Evolutionary conservation across 37 sponge, comb jelly and placozoan genomes (phyloP), one percentile per base, ranked within the genome.

Genomic region (Chondrosia reniformis): DNA sequence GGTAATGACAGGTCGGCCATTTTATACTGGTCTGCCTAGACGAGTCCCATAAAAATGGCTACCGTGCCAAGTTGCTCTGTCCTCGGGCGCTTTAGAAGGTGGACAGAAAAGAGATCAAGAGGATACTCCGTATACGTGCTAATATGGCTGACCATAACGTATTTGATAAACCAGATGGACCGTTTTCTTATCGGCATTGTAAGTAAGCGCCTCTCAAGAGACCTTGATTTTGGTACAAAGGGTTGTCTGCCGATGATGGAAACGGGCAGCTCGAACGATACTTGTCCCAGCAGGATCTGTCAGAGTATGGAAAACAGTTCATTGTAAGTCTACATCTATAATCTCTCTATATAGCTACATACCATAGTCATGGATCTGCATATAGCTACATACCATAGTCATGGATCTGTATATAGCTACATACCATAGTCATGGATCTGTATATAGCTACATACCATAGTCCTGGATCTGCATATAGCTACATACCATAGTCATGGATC

Each of bases 151-250:
- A 84, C 89, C 78, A 22, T 88, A 7, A 77, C 80, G 17, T 92
- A 81, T 56, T 67, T 82, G n/a, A 46, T 78, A 24, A 92, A 88
- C 45, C 89, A 88, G 71, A 71, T 80, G 55, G 89, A 88, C 57
- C 83, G 93, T 15, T 92, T 83, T 55, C 78, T 85, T 22, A 63
- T 92, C 30, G 89, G 83, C 15, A 67, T 88, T 10, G 45, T 80
- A 0, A 44, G 76, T 28, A 61, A 67, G 62, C 25, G 30, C 9
- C 19, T 88, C 3, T 75, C 80, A 12, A 63, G 61, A 30, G 89
- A 81, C 44, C 76, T 92, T 30, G 56, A 77, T 0, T 88, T 81
- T 30, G 93, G 89, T 0, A 21, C 32, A 7, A 24, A 45, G 39
- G 56, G 45, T 33, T 89, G 90, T 59, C 63, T 56, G 17, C 59